phyloP scores from a whole-genome alignment of 2,888 invertebrate species.

The Cheilosia impressa region DNA sequence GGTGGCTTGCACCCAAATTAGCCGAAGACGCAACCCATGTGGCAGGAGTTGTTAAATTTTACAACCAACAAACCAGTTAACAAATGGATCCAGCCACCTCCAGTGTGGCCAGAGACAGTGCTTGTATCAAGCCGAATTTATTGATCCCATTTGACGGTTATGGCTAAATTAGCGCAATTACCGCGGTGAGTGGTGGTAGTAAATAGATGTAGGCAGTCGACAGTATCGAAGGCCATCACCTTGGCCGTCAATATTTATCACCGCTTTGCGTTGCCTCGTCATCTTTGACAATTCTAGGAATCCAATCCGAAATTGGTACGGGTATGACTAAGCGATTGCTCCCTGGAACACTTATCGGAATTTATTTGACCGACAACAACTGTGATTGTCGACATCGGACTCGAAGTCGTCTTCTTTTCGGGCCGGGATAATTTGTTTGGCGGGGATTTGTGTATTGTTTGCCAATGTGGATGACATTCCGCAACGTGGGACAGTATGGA shows the following conservation, averaged over 20 bases:
- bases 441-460: conserved; percentile 11
- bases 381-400: not conserved
- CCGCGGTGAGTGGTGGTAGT: not conserved
- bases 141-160: conserved; percentile 72
- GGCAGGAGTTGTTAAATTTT: conserved; percentile 56
- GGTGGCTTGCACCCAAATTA: conserved; percentile 30
- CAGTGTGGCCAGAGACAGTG: conserved; percentile 26
- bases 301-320: conserved; percentile 27
- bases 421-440: conserved; percentile 42
- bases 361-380: conserved; percentile 52
- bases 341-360: conserved; percentile 47
- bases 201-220: not conserved
- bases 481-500: not conserved
- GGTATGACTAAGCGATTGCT: conserved; percentile 42
- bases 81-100: conserved; percentile 25
- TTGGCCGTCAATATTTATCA: conserved; percentile 17
- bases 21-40: conserved; percentile 1
- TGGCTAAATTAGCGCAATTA: conserved; percentile 74
- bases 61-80: conserved; percentile 46
- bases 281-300: conserved; percentile 63
- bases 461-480: conserved; percentile 11
- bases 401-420: not conserved
- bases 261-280: conserved; percentile 25
- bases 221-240: conserved; percentile 37
- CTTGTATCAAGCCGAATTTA: conserved; percentile 59